These are phyloP conservation scores for Agrypnus murinus DNA, from an alignment of 2,888 invertebrate species.

Conservation along the genomic window DNA sequence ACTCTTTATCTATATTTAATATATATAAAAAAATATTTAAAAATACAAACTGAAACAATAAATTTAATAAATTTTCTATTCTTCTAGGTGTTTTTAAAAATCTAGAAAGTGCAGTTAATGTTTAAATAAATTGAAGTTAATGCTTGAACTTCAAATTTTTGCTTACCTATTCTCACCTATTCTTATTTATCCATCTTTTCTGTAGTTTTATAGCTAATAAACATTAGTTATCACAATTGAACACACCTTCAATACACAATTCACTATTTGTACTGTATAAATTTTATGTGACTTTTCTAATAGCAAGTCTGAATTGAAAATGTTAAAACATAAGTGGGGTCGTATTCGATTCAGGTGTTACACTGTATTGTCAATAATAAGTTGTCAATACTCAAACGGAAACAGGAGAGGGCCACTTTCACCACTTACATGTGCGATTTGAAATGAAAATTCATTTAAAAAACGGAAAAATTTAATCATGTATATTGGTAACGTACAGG, in stretches of 20 bases:
- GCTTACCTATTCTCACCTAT: too few species aligned
- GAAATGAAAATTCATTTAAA: too few species aligned
- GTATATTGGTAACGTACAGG: too few species aligned
- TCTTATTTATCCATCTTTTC: neutral
- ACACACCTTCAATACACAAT: neutral
- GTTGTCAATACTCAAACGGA: neutral
- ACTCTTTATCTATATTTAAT: too few species aligned
- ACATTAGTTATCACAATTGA: neutral
- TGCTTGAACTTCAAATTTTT: too few species aligned
- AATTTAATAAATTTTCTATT: too few species aligned
- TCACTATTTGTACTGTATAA: slow-evolving; percentile 4
- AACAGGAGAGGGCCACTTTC: neutral
- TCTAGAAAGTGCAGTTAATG: too few species aligned
- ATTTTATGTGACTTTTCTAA: neutral
- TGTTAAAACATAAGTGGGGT: slow-evolving; percentile 15
- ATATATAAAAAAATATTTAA: too few species aligned
- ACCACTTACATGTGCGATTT: neutral
- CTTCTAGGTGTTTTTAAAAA: too few species aligned
- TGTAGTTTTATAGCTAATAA: neutral
- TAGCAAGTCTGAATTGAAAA: slow-evolving; percentile 9
- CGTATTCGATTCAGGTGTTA: slow-evolving; percentile 13
- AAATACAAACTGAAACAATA: too few species aligned
- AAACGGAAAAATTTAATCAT: too few species aligned
- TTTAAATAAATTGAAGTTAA: too few species aligned
- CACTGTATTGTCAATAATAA: slow-evolving; percentile 2